Conservation (phyloP, 2,888 invertebrate genomes). For the Habroteleia sp. region DNA sequence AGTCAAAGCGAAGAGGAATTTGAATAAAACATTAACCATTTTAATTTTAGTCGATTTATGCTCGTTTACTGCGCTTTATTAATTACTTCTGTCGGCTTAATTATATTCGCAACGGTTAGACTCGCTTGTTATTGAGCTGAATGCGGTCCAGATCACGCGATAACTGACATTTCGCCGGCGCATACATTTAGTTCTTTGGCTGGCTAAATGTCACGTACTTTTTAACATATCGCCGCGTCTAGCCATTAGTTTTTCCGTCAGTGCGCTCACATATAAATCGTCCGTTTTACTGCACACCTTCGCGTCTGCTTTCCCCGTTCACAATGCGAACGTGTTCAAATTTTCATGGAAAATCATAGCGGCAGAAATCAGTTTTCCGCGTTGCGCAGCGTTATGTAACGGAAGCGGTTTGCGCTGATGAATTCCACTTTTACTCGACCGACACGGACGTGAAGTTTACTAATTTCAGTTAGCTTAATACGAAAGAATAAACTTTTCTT, state of each 20-base stretch:
- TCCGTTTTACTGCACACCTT: slow-evolving; percentile 14
- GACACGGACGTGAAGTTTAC: slow-evolving; percentile 20
- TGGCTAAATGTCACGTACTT: slow-evolving; percentile 45
- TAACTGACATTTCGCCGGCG: slow-evolving; percentile 43
- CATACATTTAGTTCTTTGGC: slow-evolving; percentile 11
- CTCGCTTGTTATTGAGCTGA: slow-evolving; percentile 7
- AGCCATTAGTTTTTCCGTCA: slow-evolving; percentile 19
- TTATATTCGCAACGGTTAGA: not conserved
- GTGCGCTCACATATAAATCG: slow-evolving; percentile 1
- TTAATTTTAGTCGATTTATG: too few relatives aligned
- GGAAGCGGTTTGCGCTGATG: slow-evolving; percentile 29
- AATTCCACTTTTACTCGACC: slow-evolving; percentile 44
- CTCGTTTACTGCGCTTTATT: too few relatives aligned
- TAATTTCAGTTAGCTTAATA: not conserved
- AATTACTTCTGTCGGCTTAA: too few relatives aligned
- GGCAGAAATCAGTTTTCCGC: slow-evolving; percentile 15
- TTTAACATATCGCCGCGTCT: slow-evolving; percentile 25
- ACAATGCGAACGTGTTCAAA: slow-evolving; percentile 12
- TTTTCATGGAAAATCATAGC: slow-evolving; percentile 33
- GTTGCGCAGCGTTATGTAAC: slow-evolving; percentile 32
- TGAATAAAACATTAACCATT: too few relatives aligned
- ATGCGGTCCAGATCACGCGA: slow-evolving; percentile 40
- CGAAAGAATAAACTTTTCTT: too few relatives aligned
- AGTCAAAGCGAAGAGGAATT: too few relatives aligned
- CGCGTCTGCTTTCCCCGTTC: slow-evolving; percentile 10